Percentiles rank a stretch among this genome's conserved stretches.
These are phyloP conservation scores for Rhopalosiphum nymphaeae DNA, from an alignment of 2,888 invertebrate genomes.

Conservation along the genomic window DNA sequence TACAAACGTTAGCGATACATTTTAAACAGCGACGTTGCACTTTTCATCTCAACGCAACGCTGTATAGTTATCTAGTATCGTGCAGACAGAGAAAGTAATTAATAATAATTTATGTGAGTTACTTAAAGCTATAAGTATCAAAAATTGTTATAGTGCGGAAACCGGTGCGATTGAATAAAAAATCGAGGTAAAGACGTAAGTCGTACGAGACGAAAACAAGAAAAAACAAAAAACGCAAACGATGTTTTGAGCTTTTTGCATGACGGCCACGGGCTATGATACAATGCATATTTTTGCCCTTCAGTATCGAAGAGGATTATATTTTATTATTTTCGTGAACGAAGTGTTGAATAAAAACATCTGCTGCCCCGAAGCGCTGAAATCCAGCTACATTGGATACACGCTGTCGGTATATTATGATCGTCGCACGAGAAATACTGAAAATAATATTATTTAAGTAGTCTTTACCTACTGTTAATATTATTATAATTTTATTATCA, in stretches of 20 bases:
- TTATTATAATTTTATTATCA: background rate
- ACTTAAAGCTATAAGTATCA: background rate
- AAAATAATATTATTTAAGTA: background rate
- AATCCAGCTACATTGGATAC: background rate
- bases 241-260: background rate
- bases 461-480: background rate
- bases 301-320: background rate
- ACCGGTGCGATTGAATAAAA: background rate
- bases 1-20: background rate
- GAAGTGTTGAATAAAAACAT: background rate
- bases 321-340: background rate
- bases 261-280: background rate
- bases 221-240: background rate
- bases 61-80: background rate
- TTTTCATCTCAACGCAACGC: background rate
- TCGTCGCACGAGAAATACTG: background rate
- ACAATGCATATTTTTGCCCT: background rate
- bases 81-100: background rate
- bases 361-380: background rate
- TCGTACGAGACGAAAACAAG: background rate
- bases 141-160: background rate
- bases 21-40: background rate
- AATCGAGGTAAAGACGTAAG: background rate
- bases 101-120: background rate
- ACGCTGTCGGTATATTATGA: background rate